phyloP scores from a whole-genome alignment of 2,113 vertebrate genomes.

The Corythaixoides concolor region DNA sequence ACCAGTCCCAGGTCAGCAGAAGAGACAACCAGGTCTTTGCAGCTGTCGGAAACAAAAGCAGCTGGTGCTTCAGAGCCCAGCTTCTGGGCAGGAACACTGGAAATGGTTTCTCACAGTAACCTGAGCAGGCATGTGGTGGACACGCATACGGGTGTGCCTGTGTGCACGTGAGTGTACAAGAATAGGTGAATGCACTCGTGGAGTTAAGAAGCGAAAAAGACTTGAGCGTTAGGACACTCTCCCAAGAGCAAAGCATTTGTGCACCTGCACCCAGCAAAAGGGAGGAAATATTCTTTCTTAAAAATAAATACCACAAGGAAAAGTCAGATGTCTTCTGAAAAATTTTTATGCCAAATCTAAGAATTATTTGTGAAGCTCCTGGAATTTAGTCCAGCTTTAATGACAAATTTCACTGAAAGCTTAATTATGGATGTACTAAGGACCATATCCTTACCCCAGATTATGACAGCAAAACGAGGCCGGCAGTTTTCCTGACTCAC shows the following conservation, averaged over 20 bases:
- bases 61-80: neutral
- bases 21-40: neutral
- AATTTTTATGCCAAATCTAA: neutral
- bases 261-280: neutral
- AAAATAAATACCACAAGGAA: neutral
- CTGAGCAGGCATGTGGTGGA: fast-evolving
- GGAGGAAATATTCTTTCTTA: neutral
- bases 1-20: neutral
- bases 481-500: neutral
- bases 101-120: neutral
- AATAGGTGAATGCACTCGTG: fast-evolving
- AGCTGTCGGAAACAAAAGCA: neutral
- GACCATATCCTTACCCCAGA: neutral
- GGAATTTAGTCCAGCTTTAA: neutral
- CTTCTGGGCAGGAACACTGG: neutral
- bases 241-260: neutral
- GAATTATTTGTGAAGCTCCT: neutral
- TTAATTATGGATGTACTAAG: neutral
- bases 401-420: neutral
- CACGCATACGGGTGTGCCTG: fast-evolving
- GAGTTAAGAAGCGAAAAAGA: neutral
- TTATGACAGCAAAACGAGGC: neutral
- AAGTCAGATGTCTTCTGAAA: neutral
- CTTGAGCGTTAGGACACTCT: neutral
- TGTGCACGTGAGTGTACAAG: too few species aligned